These are phyloP conservation scores for Sebastiscus tertius DNA, from an alignment of 2,797 vertebrate species.

Conservation along the genomic window DNA sequence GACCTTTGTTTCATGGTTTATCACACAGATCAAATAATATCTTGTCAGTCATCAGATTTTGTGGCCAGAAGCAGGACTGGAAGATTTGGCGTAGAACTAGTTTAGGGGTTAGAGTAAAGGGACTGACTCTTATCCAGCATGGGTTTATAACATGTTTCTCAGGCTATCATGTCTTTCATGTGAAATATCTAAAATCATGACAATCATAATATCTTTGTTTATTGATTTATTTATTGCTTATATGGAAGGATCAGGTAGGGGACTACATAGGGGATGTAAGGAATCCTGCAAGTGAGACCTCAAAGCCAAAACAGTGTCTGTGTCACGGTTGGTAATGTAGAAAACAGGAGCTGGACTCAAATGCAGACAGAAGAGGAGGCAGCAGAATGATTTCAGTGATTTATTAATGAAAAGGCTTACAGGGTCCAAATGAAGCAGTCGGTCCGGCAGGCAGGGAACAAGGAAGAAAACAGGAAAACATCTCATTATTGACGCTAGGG, in stretches of 20 bases:
- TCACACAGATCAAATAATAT: background rate
- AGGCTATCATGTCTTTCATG: background rate
- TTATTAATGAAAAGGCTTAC: background rate
- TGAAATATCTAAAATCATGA: background rate
- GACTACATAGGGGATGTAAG: accelerated
- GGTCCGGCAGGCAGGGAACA: accelerated
- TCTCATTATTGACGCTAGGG: too few species aligned
- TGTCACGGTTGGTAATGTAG: background rate
- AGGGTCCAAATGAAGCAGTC: too few species aligned
- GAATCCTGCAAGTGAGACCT: background rate
- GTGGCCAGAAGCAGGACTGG: background rate
- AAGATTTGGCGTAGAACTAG: background rate
- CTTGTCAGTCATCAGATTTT: background rate
- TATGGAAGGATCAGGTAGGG: background rate
- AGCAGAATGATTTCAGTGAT: background rate
- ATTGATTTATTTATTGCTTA: background rate
- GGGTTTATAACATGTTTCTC: background rate
- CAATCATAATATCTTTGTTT: background rate
- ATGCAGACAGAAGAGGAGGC: background rate
- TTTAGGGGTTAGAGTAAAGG: background rate
- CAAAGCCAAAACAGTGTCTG: background rate
- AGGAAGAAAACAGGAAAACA: background rate
- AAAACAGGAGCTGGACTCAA: background rate
- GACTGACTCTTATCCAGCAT: background rate
- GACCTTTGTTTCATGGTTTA: background rate